These are phyloP conservation scores for Eulemur rufifrons DNA, from an alignment of 2,113 vertebrate species.

Conservation along the genomic window DNA sequence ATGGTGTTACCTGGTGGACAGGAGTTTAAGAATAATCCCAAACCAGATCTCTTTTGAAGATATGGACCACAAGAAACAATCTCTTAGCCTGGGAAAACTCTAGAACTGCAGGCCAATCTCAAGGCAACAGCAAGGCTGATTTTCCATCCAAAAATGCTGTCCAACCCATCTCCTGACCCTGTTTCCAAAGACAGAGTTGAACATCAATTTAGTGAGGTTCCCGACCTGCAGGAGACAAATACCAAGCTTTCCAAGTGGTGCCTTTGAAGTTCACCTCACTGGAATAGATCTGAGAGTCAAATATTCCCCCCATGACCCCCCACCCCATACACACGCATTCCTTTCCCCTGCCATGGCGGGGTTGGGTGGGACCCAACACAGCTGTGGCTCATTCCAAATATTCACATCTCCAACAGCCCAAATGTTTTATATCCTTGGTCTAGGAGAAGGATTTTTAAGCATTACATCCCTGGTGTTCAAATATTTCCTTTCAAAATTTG, in stretches of 20 bases:
- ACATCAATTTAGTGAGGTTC: neutral
- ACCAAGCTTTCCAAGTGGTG: neutral
- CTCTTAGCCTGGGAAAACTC: conserved; percentile 8
- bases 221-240: neutral
- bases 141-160: neutral
- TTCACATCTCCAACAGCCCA: neutral
- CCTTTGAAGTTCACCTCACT: conserved; percentile 5
- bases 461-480: neutral
- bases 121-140: neutral
- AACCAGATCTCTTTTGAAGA: neutral
- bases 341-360: neutral
- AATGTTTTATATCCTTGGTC: neutral
- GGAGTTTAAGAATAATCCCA: neutral
- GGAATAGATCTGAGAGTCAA: neutral
- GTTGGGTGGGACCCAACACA: neutral
- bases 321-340: neutral
- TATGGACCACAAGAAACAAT: neutral
- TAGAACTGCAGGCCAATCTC: neutral
- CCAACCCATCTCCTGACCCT: neutral
- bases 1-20: neutral
- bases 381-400: neutral
- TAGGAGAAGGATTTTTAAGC: neutral
- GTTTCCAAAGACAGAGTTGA: neutral
- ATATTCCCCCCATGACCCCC: neutral
- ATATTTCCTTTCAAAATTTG: neutral